These are phyloP conservation scores for Orgyia antiqua DNA, from an alignment of 2,888 invertebrate genomes.

Conservation along the genomic window DNA sequence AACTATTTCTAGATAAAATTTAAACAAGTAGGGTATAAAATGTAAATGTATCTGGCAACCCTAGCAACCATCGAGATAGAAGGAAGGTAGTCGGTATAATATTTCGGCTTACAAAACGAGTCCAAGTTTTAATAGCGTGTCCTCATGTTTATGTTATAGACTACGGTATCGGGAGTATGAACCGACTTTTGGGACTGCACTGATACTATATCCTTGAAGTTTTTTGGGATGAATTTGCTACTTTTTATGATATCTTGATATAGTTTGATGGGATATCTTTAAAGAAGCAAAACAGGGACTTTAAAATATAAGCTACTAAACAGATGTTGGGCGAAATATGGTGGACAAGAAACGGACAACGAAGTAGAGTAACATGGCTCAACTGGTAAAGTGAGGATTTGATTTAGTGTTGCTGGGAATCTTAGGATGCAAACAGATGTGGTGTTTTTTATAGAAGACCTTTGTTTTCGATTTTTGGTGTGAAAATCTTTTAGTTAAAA, in stretches of 20 bases:
- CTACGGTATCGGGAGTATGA: slow-evolving; percentile 47
- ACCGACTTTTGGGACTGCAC: slow-evolving; percentile 35
- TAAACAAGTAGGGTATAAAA: slow-evolving; percentile 53
- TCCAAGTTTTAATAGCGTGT: slow-evolving; percentile 77
- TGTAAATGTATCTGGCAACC: slow-evolving; percentile 64
- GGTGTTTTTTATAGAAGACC: too few species aligned
- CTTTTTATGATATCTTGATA: slow-evolving; percentile 14
- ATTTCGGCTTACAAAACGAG: slow-evolving; percentile 77
- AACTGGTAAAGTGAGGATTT: too few species aligned
- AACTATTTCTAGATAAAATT: slow-evolving; percentile 32
- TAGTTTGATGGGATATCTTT: slow-evolving; percentile 4
- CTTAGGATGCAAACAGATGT: too few species aligned
- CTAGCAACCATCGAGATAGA: slow-evolving; percentile 58
- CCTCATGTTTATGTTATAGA: slow-evolving; percentile 73
- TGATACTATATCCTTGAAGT: slow-evolving; percentile 24
- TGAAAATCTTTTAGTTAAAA: too few species aligned
- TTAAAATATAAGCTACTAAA: too few species aligned
- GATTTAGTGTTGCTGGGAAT: too few species aligned
- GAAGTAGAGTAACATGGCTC: too few species aligned
- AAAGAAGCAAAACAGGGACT: too few species aligned
- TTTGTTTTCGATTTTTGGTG: too few species aligned
- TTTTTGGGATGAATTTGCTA: slow-evolving; percentile 15
- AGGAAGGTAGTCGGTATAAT: slow-evolving; percentile 73
- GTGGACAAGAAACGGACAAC: too few species aligned
- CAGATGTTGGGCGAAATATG: too few species aligned